Percentiles rank a stretch among this genome's conserved stretches.
Conservation (phyloP, 2,888 invertebrate species). For the Escarpia spicata region DNA sequence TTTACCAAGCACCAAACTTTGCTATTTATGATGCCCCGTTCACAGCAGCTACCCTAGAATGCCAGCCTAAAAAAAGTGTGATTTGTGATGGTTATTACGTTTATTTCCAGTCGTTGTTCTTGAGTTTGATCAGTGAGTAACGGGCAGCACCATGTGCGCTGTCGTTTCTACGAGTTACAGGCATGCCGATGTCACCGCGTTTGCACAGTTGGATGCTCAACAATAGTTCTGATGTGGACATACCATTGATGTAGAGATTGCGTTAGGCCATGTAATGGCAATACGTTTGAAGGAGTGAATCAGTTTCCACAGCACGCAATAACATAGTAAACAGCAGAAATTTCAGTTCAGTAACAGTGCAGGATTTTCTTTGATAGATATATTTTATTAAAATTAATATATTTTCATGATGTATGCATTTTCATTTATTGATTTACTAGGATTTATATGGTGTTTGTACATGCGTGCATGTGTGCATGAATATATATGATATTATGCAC, state of each 20-base stretch:
- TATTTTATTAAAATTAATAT: too few species aligned
- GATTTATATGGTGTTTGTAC: neutral
- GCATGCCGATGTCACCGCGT: neutral
- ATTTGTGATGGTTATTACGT: neutral
- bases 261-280: neutral
- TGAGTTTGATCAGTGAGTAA: neutral
- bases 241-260: too few species aligned
- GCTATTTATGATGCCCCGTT: neutral
- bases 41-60: neutral
- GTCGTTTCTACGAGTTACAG: neutral
- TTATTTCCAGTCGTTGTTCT: neutral
- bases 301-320: neutral
- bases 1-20: neutral
- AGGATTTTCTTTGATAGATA: too few species aligned
- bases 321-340: neutral
- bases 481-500: too few species aligned
- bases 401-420: neutral
- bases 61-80: neutral
- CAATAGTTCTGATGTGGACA: neutral
- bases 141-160: neutral
- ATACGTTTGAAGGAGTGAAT: neutral
- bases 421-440: neutral
- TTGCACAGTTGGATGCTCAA: neutral
- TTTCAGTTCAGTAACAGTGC: too few species aligned
- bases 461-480: too few species aligned